Base-by-base conservation (phyloP, 2,888 invertebrate genomes). In the Drosophila ustulata region DNA sequence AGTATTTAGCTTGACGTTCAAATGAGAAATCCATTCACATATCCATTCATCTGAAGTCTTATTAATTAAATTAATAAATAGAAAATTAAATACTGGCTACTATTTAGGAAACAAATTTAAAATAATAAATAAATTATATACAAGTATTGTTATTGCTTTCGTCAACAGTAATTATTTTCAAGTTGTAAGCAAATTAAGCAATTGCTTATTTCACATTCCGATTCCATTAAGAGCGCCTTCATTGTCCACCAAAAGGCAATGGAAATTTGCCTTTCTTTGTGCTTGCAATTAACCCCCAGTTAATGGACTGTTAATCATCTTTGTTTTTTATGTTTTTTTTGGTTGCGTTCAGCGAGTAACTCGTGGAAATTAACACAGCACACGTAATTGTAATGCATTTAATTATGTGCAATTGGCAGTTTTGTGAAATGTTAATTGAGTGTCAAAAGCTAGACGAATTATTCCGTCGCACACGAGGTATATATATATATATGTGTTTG, bases 391-490 rank as follows among this genome's bases (percentile, higher is more conserved):
- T 23, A 43, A 11, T 43, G 53, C 43, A 69, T 58, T 66, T 65
- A 26, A 66, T 72, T 51, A 56, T 58, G 62, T 55, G 26, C 66
- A 76, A 76, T 65, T 77, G 67, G 52, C 66, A 47, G 26, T 37
- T 56, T 41, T 23, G 30, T 46, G 39, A 47, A 32, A 46, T 47
- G 75, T 69, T 82, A 80, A 82, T 82, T 82, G 68, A 66, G 53
- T 78, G 78, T 78, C 71, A 62, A 52, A 71, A 68, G 69, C 56
- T 32, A 67, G 61, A 46, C 59, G 62, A 53, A 70, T 50, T 53
- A 55, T 68, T 50, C 55, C 62, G 64, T 26, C 49, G 45, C 41
- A 18, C 43, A 66, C 37, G 11, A 37, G 4, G 32, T 26, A 8
- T 18, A 6, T 13, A 39, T 13, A 39, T 30, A 28, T 9, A 8